A percentile compares a stretch with the other conserved stretches of the same genome.
phyloP scores from a whole-genome alignment of 2,113 vertebrate species.

The Vidua chalybeata region DNA sequence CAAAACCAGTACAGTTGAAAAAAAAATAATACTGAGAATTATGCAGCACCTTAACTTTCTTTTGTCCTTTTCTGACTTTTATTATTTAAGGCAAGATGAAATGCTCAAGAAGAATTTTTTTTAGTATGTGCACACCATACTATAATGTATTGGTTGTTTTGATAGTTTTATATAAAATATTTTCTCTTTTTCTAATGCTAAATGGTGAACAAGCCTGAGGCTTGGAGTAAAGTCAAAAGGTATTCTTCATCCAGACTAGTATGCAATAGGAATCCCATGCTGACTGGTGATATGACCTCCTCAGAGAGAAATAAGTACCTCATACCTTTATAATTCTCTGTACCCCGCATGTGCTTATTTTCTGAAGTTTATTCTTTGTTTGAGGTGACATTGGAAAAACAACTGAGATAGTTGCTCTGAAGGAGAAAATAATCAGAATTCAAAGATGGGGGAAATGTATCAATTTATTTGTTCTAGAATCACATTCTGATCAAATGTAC shows the following conservation, averaged over 20 bases:
- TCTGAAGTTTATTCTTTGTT: constrained; percentile 6
- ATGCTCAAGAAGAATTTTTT: not conserved
- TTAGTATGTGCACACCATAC: not conserved
- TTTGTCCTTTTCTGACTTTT: not conserved
- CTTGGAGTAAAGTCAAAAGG: constrained; percentile 12
- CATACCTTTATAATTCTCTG: not conserved
- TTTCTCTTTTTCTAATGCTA: not conserved
- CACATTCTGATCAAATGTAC: not conserved
- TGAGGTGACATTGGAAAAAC: not conserved
- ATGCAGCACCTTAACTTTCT: not conserved
- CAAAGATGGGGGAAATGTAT: not conserved
- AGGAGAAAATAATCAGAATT: not conserved
- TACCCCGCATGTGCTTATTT: not conserved
- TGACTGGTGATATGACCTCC: not conserved
- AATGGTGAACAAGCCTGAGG: constrained; percentile 4
- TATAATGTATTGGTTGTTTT: not conserved
- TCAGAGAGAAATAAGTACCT: not conserved
- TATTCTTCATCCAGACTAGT: not conserved
- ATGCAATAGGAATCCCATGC: not conserved
- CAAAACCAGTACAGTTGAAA: not conserved
- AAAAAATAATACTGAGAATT: not conserved
- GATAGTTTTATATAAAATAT: not conserved
- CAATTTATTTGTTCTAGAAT: not conserved
- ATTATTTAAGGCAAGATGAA: not conserved
- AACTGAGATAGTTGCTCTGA: not conserved